phyloP scores from a whole-genome alignment of 2,888 invertebrate genomes.

The Eumacrocentrus americanus region DNA sequence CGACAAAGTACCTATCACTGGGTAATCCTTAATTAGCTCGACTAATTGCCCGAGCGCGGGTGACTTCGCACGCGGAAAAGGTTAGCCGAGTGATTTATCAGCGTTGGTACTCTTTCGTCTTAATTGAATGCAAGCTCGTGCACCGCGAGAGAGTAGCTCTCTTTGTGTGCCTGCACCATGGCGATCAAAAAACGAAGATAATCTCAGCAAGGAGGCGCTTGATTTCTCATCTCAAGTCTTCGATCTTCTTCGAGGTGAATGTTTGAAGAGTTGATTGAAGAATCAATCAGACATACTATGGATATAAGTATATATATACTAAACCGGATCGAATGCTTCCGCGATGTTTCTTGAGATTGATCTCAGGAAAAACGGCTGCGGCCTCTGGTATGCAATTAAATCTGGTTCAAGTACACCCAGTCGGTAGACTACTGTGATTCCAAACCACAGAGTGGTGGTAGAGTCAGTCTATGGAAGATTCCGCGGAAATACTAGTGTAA shows the following conservation, averaged over 20 bases:
- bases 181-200: constrained; percentile 20
- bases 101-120: constrained; percentile 42
- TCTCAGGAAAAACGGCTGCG: neutral
- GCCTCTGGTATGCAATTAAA: constrained; percentile 14
- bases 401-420: constrained; percentile 3
- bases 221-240: constrained; percentile 14
- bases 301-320: too few relatives aligned
- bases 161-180: constrained; percentile 14
- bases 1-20: constrained; percentile 50
- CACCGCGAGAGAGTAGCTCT: constrained; percentile 20
- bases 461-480: neutral
- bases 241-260: constrained; percentile 10
- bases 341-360: constrained; percentile 14
- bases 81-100: constrained; percentile 55
- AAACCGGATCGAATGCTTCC: constrained; percentile 18
- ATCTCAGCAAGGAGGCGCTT: constrained; percentile 9
- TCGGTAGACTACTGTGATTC: neutral
- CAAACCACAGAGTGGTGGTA: neutral
- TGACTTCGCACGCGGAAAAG: constrained; percentile 49
- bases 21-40: constrained; percentile 55
- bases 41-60: constrained; percentile 38
- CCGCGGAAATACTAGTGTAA: too few relatives aligned
- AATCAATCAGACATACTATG: constrained; percentile 17
- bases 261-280: constrained; percentile 22
- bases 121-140: constrained; percentile 53